Base-by-base conservation (phyloP, 30 jellyfish, hydroid and myxozoan genomes). In the Hydractinia symbiolongicarpus region DNA sequence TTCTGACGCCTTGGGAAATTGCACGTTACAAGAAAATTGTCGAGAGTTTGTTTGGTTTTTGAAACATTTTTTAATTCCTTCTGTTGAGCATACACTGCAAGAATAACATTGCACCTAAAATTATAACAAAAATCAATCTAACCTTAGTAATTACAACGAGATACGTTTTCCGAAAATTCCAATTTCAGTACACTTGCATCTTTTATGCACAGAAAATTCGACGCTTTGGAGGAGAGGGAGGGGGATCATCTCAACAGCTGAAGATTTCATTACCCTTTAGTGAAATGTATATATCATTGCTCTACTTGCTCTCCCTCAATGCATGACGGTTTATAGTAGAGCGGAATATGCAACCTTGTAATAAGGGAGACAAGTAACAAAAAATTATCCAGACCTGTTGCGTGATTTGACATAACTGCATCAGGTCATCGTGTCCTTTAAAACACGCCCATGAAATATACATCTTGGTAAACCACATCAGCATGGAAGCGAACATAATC, bases 381-480 rank as follows among this genome's bases (percentile, higher is more conserved):
- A 30, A 30, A 30, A 30, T 30, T 30, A 64, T 7, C 9, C 91
- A 4, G 52, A 89, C 96, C 88, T 89, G 95, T 4, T 56, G 61
- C 44, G 96, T 89, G 40, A 86, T 81, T 66, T 83, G 86, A 88
- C 96, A 89, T 7, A 89, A 67, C 54, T 78, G 91, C 82, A 83
- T 44, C 11, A 85, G 62, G 64, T 89, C 96, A 8, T 49, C 50
- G 14, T 57, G 70, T 10, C 82, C 64, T 20, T 68, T 54, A 73
- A 89, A 89, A 64, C 93, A 84, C 9, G 96, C 96, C 96, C 96
- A 89, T 8, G 96, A 89, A 9, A 90, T 83, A 84, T 89, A 89
- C 87, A 89, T 73, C 78, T 89, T 89, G 16, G 86, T 89, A 61
- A 89, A 89, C 96, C 96, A 89, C 21, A 89, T 81, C 77, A 84